These are phyloP conservation scores for western clawed frog (Xenopus tropicalis) DNA, from an alignment of 2,113 vertebrate species.

Conservation along the genomic window DNA sequence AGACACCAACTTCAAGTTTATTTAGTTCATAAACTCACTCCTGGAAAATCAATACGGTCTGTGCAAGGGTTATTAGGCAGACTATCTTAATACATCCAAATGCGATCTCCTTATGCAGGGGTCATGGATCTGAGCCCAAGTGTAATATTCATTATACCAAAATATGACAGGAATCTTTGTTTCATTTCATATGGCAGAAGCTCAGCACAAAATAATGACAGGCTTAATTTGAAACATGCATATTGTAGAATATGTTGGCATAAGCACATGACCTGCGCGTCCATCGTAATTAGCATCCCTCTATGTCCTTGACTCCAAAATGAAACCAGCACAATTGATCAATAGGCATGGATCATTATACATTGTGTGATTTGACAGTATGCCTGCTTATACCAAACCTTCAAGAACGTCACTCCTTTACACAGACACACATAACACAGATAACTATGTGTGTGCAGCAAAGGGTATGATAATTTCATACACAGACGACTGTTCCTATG, in stretches of 20 bases:
- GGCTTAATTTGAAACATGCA: conserved; percentile 21
- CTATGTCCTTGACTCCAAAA: conserved; percentile 37
- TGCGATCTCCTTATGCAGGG: conserved; percentile 66
- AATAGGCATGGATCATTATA: conserved; percentile 20
- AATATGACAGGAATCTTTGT: conserved; percentile 2
- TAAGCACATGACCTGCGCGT: conserved; percentile 38
- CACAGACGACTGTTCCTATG: no score
- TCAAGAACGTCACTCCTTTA: background rate
- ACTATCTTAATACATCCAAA: conserved; percentile 81
- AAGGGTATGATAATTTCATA: no score
- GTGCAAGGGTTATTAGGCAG: conserved; percentile 80
- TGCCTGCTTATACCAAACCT: background rate
- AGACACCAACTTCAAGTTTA: conserved; percentile 85
- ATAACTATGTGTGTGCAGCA: no score
- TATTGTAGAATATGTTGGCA: conserved; percentile 37
- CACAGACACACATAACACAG: background rate
- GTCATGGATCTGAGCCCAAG: conserved; percentile 52
- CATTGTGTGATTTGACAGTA: conserved; percentile 14
- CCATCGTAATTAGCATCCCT: conserved; percentile 11
- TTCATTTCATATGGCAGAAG: background rate
- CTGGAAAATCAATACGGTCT: conserved; percentile 82
- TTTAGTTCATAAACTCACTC: conserved; percentile 87
- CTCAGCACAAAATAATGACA: conserved; percentile 2
- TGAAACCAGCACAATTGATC: conserved; percentile 24
- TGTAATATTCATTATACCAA: conserved; percentile 9